Evolutionary conservation across 2,888 invertebrate genomes (phyloP).

Genomic region (Gibbula magus): DNA sequence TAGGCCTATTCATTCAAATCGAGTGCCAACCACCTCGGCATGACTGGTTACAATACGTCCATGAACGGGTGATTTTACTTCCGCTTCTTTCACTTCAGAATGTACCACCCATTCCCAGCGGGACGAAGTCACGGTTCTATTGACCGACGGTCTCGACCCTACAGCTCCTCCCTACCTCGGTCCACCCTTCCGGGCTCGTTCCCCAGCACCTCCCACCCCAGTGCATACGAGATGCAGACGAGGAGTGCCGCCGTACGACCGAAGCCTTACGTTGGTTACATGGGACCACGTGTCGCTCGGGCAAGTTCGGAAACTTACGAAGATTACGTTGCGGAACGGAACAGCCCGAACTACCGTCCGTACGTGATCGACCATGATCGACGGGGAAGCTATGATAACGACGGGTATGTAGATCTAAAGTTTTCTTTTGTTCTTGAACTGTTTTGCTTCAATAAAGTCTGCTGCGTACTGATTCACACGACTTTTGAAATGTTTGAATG

Average conservation of each 20-base stretch:
- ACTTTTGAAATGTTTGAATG: too few relatives aligned
- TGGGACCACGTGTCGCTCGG: background rate
- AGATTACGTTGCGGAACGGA: background rate
- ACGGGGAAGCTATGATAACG: background rate
- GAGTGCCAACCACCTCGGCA: too few relatives aligned
- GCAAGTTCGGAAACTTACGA: constrained; percentile 6
- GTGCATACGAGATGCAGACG: background rate
- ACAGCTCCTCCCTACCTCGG: background rate
- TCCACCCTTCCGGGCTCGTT: background rate
- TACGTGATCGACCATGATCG: background rate
- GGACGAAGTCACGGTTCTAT: background rate
- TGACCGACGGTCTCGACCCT: background rate
- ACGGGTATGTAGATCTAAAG: constrained; percentile 1
- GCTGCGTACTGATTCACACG: too few relatives aligned
- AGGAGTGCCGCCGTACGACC: background rate
- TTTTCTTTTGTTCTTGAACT: too few relatives aligned
- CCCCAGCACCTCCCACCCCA: background rate
- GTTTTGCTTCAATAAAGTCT: too few relatives aligned
- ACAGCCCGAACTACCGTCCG: background rate
- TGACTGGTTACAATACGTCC: too few relatives aligned
- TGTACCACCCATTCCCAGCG: background rate
- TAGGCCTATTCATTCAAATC: too few relatives aligned
- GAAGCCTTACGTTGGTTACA: background rate
- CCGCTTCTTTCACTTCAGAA: background rate
- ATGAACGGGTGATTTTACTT: too few relatives aligned